A percentile compares a stretch with the other conserved stretches of the same genome.
Evolutionary conservation across 1,140 invertebrate genomes (phyloP).

Genomic region (Caerostris extrusa): DNA sequence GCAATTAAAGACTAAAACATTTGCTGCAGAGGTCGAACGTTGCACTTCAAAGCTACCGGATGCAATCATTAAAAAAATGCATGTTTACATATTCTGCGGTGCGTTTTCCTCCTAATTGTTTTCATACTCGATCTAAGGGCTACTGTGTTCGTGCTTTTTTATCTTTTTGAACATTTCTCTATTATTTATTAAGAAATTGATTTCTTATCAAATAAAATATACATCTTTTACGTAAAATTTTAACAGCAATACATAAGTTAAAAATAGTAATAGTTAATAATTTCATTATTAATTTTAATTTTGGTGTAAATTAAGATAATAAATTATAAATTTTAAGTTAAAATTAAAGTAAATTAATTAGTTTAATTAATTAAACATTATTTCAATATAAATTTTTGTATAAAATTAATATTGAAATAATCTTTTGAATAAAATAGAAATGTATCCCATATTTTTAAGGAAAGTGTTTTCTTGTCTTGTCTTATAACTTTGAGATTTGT

Average conservation of each 20-base stretch:
- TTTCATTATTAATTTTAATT: too few species aligned
- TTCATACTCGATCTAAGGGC: neutral
- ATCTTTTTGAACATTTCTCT: neutral
- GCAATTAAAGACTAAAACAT: constrained; percentile 7
- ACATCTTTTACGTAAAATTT: neutral
- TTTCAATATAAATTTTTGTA: too few species aligned
- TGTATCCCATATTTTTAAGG: too few species aligned
- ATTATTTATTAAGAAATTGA: neutral
- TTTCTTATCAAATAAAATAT: neutral
- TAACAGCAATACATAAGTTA: neutral
- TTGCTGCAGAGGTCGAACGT: constrained; percentile 2
- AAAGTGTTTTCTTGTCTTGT: too few species aligned
- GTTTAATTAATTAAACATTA: too few species aligned
- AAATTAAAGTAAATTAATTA: too few species aligned
- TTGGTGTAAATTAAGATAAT: too few species aligned
- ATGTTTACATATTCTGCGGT: neutral
- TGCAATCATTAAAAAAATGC: constrained; percentile 1
- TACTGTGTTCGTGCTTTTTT: neutral
- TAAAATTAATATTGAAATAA: too few species aligned
- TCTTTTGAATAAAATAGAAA: too few species aligned
- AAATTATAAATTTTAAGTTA: too few species aligned
- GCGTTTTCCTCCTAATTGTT: neutral
- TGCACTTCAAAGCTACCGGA: constrained; percentile 20
- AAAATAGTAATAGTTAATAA: too few species aligned
- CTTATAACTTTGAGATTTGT: too few species aligned